Evolutionary conservation across 2,888 invertebrate genomes (phyloP), one percentile per base, ranked within the genome.

Genomic region (Polia nebulosa): DNA sequence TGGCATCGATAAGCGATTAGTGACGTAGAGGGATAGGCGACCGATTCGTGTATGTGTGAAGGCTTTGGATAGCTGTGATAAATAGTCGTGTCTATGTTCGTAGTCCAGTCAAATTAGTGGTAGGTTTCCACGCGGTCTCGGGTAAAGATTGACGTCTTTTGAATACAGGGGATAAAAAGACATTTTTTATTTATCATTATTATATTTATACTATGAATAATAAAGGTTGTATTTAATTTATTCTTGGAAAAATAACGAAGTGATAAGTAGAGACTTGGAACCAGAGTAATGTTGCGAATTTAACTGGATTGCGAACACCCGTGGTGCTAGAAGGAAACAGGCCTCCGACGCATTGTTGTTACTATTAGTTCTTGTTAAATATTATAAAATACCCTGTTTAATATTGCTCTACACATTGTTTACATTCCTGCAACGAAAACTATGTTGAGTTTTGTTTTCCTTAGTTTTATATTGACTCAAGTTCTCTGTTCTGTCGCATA

Each of bases 361-460:
- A 92, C 88, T 91, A 89, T 87, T 91, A 90, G 87, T 93, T 91
- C 91, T 93, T 93, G 94, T 95, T 94, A 87, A 92, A 89, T 83
- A 86, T 89, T 78, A 83, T 89, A 87, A 89, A 90, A 88, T 88
- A 86, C 90, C 86, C 91, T 92, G 91, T 94, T 94, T 93, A 92
- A 92, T 91, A 91, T 93, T 92, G 91, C 93, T 93, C 91, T 91
- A 90, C 90, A 90, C 90, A 92, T 93, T 94, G 92, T 95, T 95
- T 94, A 95, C 95, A 95, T 95, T 95, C 95, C 95, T 93, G 92
- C 93, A 92, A 91, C 91, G 90, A 93, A 92, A 90, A 89, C 92
- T 92, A 93, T 92, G 94, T 95, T 94, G 93, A 92, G 90, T 94
- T 94, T 94, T 94, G 92, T 94, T 94, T 93, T 91, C 91, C 81